These are phyloP conservation scores for Acanthiza pusilla DNA, from an alignment of 2,797 vertebrate genomes.

Conservation along the genomic window DNA sequence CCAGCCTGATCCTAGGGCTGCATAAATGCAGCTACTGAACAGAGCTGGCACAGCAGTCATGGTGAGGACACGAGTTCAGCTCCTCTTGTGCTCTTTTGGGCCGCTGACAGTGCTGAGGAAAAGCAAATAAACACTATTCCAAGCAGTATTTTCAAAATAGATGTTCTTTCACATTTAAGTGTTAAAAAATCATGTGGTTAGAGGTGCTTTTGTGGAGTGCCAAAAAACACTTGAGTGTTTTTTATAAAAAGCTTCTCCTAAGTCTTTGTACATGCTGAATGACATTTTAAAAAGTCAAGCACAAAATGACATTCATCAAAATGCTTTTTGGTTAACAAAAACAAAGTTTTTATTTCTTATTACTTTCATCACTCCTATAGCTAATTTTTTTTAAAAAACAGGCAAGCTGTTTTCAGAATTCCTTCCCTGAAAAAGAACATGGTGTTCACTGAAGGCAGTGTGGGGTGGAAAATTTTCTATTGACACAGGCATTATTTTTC, in stretches of 20 bases:
- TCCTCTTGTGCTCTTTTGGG: not conserved
- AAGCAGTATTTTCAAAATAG: not conserved
- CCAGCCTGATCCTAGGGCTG: not conserved
- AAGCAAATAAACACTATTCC: not conserved
- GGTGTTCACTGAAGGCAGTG: not conserved
- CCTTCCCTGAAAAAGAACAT: not conserved
- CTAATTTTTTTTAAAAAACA: not conserved
- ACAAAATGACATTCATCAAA: not conserved
- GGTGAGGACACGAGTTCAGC: not conserved
- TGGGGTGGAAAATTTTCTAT: not conserved
- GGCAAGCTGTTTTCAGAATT: not conserved
- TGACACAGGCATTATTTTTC: not conserved
- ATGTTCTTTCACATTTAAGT: not conserved
- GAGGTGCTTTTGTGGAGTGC: not conserved
- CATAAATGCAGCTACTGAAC: fast-evolving
- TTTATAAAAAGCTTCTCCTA: not conserved
- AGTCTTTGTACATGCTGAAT: not conserved
- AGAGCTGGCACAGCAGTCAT: fast-evolving
- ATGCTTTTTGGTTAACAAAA: not conserved
- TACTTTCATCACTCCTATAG: not conserved
- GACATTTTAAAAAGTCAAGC: not conserved
- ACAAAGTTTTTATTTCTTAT: not conserved
- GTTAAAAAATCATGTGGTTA: not conserved
- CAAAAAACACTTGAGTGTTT: not conserved
- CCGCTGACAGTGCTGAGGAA: not conserved